Conservation (phyloP, 2,888 invertebrate genomes). For the Melolontha melolontha region DNA sequence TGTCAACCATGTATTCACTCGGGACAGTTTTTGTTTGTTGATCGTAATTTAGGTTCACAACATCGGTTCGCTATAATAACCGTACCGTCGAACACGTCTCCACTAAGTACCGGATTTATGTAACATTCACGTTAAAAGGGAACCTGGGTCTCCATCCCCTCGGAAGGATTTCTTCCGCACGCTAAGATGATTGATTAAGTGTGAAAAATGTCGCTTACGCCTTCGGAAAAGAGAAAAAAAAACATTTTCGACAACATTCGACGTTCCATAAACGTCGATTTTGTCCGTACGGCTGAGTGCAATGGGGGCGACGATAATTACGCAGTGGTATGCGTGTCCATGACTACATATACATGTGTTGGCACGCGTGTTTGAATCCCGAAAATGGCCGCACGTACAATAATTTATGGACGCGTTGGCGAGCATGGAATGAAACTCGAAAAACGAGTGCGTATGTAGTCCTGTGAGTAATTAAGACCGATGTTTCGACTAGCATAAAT, state of each 20-base stretch:
- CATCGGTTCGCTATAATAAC: constrained; percentile 2
- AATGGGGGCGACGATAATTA: constrained; percentile 19
- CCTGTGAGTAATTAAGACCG: constrained; percentile 30
- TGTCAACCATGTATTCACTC: too few relatives aligned
- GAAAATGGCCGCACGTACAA: constrained; percentile 13
- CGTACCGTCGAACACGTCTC: constrained; percentile 7
- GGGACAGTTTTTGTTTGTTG: too few relatives aligned
- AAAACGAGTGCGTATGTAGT: background rate
- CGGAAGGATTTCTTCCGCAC: constrained; percentile 4
- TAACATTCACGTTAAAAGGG: constrained; percentile 15
- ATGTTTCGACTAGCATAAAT: constrained; percentile 11
- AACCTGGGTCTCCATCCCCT: background rate
- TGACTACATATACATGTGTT: constrained; percentile 34
- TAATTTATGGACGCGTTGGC: constrained; percentile 32
- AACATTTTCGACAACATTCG: too few relatives aligned
- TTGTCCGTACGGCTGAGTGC: background rate
- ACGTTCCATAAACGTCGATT: background rate
- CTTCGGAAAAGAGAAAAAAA: too few relatives aligned
- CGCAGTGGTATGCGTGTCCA: constrained; percentile 28
- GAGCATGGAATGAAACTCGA: background rate
- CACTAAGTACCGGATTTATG: constrained; percentile 14
- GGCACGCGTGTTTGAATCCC: constrained; percentile 33
- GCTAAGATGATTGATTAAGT: constrained; percentile 17
- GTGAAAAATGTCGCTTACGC: constrained; percentile 8
- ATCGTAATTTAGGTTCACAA: too few relatives aligned